Conservation (phyloP, 2,888 invertebrate species). For the Antitype chi region DNA sequence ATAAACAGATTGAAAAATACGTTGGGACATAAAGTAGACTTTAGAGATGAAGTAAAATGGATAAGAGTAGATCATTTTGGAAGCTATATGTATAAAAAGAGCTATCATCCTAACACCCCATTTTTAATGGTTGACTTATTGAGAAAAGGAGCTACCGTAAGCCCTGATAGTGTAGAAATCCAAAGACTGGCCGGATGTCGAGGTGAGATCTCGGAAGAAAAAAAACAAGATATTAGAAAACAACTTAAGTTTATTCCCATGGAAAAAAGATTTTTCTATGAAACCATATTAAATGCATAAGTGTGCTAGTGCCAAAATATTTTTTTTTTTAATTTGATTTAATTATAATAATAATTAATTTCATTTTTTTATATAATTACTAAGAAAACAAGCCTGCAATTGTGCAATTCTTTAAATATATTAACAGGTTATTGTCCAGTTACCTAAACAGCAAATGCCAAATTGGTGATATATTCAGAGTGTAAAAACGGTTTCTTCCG, state of each 20-base stretch:
- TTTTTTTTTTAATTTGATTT: no score
- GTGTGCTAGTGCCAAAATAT: not conserved
- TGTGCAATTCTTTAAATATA: no score
- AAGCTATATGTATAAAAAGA: conserved; percentile 30
- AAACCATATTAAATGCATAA: conserved; percentile 15
- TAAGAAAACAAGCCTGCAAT: no score
- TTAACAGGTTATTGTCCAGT: no score
- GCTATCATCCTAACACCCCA: conserved; percentile 27
- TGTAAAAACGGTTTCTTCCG: no score
- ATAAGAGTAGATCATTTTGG: conserved; percentile 27
- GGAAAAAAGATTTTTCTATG: conserved; percentile 26
- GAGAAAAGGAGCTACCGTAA: conserved; percentile 19
- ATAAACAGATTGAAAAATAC: conserved; percentile 51
- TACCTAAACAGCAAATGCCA: no score
- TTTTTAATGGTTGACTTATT: conserved; percentile 25
- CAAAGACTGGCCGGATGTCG: not conserved
- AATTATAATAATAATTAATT: no score
- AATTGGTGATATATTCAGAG: no score
- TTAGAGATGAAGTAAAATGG: conserved; percentile 46
- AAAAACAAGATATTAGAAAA: no score
- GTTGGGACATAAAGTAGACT: conserved; percentile 10
- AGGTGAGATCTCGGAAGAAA: no score
- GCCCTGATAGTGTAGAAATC: conserved; percentile 1
- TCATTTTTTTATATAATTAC: not conserved
- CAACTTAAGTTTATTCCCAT: conserved; percentile 1